Evolutionary conservation across 2,888 invertebrate species (phyloP).

Genomic region (Panopea generosa): DNA sequence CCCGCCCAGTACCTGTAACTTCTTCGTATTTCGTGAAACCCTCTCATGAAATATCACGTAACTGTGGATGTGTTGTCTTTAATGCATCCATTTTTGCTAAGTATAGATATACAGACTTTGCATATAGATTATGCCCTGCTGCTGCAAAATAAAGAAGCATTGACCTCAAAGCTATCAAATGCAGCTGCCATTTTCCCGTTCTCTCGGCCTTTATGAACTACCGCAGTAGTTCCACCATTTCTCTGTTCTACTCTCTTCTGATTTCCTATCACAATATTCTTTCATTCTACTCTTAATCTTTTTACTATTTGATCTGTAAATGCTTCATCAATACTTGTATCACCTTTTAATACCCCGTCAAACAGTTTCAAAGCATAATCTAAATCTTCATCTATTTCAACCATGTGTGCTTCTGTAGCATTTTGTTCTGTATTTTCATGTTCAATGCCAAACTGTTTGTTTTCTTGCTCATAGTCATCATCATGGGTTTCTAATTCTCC

Average conservation of each 20-base stretch:
- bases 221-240: slow-evolving; percentile 63
- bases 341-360: too few species aligned
- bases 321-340: too few species aligned
- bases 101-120: slow-evolving; percentile 7
- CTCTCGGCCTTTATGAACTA: slow-evolving; percentile 64
- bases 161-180: slow-evolving; percentile 30
- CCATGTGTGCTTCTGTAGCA: too few species aligned
- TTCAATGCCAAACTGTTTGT: background rate
- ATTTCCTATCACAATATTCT: slow-evolving; percentile 29
- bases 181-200: slow-evolving; percentile 48
- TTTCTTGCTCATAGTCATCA: background rate
- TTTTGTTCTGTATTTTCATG: background rate
- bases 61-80: background rate
- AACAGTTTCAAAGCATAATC: too few species aligned
- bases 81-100: background rate
- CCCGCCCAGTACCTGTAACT: slow-evolving; percentile 68
- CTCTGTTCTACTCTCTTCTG: slow-evolving; percentile 65
- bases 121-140: background rate
- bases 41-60: background rate
- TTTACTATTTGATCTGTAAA: slow-evolving; percentile 32
- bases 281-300: background rate
- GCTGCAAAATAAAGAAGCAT: slow-evolving; percentile 2
- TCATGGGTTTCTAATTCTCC: too few species aligned
- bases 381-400: too few species aligned
- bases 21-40: slow-evolving; percentile 56